Evolutionary conservation across 2,797 vertebrate species (phyloP).

Genomic region (Ctenopoma kingsleyae): DNA sequence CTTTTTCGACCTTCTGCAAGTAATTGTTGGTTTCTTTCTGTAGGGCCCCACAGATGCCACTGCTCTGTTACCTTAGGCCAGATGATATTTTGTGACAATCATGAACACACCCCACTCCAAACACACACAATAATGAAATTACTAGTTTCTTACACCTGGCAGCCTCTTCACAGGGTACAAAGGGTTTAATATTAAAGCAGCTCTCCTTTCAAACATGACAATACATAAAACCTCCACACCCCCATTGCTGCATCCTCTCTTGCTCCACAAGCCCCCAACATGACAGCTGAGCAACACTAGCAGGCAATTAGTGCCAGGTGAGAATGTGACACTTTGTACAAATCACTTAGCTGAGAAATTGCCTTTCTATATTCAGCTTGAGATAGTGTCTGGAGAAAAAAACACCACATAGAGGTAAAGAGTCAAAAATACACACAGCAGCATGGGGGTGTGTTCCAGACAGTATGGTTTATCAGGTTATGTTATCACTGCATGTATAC

Average conservation of each 20-base stretch:
- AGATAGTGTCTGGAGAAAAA: conserved; percentile 55
- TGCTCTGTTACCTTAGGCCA: conserved; percentile 16
- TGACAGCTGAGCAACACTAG: conserved; percentile 60
- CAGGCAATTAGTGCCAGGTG: conserved; percentile 73
- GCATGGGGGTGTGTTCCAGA: too few relatives aligned
- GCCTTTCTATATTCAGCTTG: conserved; percentile 65
- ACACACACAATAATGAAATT: conserved; percentile 4
- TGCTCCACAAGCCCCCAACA: conserved; percentile 42
- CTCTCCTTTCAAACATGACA: conserved; percentile 25
- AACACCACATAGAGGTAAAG: background rate
- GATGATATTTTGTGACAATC: conserved; percentile 48
- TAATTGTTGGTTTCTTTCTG: conserved; percentile 16
- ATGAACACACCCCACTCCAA: background rate
- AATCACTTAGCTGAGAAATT: conserved; percentile 77
- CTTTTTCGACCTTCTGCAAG: background rate
- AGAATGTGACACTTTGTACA: conserved; percentile 76
- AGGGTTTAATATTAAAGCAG: conserved; percentile 28
- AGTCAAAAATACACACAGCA: background rate
- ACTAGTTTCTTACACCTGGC: conserved; percentile 5
- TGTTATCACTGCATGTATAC: background rate
- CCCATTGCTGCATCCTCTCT: conserved; percentile 3
- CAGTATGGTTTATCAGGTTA: background rate
- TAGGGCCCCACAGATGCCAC: conserved; percentile 32
- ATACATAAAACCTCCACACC: background rate
- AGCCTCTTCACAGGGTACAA: conserved; percentile 10